phyloP scores from a whole-genome alignment of 2,797 vertebrate species.

The Poeciliopsis gracilis region DNA sequence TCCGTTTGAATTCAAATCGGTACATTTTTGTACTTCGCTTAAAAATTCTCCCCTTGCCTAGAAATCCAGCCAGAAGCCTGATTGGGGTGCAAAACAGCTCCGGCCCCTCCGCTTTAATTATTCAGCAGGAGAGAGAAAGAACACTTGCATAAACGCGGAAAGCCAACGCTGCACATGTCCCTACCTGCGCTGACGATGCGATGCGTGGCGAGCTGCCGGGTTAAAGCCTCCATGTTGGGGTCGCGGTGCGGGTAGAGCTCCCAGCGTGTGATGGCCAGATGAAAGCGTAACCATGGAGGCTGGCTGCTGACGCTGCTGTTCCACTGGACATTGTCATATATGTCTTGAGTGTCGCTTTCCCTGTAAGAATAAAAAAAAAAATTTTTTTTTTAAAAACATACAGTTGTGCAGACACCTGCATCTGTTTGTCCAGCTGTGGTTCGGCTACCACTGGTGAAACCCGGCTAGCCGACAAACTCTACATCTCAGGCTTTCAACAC shows the following conservation, averaged over 20 bases:
- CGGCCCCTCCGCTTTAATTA: constrained; percentile 1
- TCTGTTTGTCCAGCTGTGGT: not conserved
- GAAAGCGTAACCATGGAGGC: constrained; percentile 83
- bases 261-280: constrained; percentile 83
- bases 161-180: not conserved
- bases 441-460: not conserved
- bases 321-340: constrained; percentile 63
- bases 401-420: not conserved
- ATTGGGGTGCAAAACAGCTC: not conserved
- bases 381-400: no score
- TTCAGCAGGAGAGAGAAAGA: not conserved
- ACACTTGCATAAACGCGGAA: not conserved
- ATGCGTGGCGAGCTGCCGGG: constrained; percentile 74
- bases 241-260: constrained; percentile 83
- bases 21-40: not conserved
- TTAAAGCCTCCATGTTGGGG: constrained; percentile 67
- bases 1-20: not conserved
- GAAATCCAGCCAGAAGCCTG: constrained; percentile 2
- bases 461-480: not conserved
- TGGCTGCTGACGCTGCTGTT: constrained; percentile 69
- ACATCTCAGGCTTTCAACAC: not conserved
- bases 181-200: constrained; percentile 80
- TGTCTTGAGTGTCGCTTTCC: constrained; percentile 66
- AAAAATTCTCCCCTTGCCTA: not conserved
- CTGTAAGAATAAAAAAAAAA: constrained; percentile 45